Evolutionary conservation across 1,140 invertebrate genomes (phyloP), one percentile per base, ranked within the genome.

Genomic region (Gryon sp.): DNA sequence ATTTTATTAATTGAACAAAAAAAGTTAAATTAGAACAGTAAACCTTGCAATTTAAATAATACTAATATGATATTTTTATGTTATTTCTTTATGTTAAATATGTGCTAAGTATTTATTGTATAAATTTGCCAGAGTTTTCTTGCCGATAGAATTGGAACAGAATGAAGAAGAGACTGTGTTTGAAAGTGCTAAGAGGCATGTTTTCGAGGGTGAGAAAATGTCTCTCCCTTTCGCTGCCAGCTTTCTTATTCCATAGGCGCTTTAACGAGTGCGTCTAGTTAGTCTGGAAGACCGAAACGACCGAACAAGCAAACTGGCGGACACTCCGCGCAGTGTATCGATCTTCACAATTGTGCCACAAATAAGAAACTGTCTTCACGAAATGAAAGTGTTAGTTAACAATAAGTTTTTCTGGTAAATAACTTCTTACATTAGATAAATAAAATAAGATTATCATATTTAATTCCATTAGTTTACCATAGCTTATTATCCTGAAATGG

Each of bases 301-400:
- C 73, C 66, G 76, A 81, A 77, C 69, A 66, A 68, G 69, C 59
- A 68, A 73, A 59, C 50, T 55, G 59, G 74, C 69, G 76, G 75
- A 79, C 80, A 82, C 53, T 40, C 48, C 74, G 80, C 57, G 81
- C 83, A 78, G 86, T 83, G 81, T 86, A 88, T 88, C 84, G 87
- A 89, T 87, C 81, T 72, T 83, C 62, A 48, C 62, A 87, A 87
- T 83, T 86, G 82, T 86, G 87, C 79, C 83, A 84, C 80, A 82
- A 86, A 87, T 86, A 83, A 80, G 81, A 34, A 63, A n/a, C n/a
- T n/a, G 46, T 32, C 63, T 72, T 19, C 36, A 65, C 45, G n/a
- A n/a, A n/a, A n/a, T n/a, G n/a, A n/a, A n/a, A n/a, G n/a, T n/a
- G n/a, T n/a, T n/a, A n/a, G n/a, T n/a, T n/a, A n/a, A n/a, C n/a